phyloP scores from a whole-genome alignment of 1,140 invertebrate species.

The Zaprionus taronus region DNA sequence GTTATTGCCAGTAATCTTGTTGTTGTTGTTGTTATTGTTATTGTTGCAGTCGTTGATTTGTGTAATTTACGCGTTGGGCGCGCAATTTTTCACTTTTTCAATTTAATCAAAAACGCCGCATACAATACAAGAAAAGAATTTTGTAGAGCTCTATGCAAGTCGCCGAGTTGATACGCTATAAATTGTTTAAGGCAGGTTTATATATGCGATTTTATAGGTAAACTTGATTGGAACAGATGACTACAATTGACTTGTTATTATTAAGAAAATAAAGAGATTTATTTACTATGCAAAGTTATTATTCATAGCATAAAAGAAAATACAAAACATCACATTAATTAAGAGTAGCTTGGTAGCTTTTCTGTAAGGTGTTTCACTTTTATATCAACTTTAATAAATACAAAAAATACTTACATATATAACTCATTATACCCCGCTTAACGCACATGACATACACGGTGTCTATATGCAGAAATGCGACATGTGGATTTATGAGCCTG shows the following conservation, averaged over 20 bases:
- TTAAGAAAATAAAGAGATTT: too few species aligned
- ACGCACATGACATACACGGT: neutral
- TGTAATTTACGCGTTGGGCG: slow-evolving; percentile 69
- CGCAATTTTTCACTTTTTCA: slow-evolving; percentile 69
- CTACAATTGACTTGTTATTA: too few species aligned
- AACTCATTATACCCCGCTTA: neutral
- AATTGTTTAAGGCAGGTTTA: neutral
- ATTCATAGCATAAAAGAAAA: neutral
- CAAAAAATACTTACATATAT: too few species aligned
- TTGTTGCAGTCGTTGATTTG: slow-evolving; percentile 64
- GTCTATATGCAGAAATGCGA: slow-evolving; percentile 14
- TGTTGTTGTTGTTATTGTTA: slow-evolving; percentile 18
- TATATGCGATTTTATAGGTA: neutral
- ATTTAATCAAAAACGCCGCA: slow-evolving; percentile 61
- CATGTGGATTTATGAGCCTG: slow-evolving; percentile 32
- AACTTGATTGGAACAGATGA: too few species aligned
- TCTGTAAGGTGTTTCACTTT: neutral
- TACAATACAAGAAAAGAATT: slow-evolving; percentile 3
- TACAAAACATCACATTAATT: neutral
- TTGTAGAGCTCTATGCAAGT: neutral
- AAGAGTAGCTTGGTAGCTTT: too few species aligned
- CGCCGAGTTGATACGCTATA: neutral
- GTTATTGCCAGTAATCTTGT: neutral
- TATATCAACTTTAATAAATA: neutral
- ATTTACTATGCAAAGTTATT: neutral